Percentiles rank a stretch among this genome's conserved stretches.
Evolutionary conservation across 2,888 invertebrate species (phyloP).

Genomic region (Eupithecia tripunctaria): DNA sequence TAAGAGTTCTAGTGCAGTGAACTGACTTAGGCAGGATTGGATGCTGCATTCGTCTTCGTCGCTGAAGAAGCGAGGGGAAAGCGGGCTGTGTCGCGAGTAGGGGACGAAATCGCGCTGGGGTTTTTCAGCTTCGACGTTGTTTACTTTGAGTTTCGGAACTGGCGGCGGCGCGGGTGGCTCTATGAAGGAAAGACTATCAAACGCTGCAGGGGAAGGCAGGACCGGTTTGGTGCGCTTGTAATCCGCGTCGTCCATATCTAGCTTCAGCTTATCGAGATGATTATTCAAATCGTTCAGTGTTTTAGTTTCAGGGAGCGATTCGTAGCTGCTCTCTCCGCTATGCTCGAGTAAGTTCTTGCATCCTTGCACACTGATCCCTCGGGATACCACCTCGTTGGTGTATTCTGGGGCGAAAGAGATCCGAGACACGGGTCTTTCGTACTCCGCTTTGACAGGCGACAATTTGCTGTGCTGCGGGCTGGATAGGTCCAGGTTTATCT

Average conservation of each 20-base stretch:
- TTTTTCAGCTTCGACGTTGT: constrained; percentile 66
- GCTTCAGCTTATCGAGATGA: constrained; percentile 70
- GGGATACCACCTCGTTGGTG: constrained; percentile 71
- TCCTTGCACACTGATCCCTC: constrained; percentile 75
- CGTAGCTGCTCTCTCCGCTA: constrained; percentile 71
- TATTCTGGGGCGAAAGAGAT: constrained; percentile 74
- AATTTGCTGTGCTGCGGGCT: constrained; percentile 76
- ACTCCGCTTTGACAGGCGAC: constrained; percentile 69
- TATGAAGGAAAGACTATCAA: constrained; percentile 46
- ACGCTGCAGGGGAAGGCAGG: constrained; percentile 59
- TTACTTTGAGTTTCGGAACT: constrained; percentile 61
- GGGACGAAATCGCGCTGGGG: constrained; percentile 64
- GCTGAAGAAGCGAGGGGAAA: constrained; percentile 88
- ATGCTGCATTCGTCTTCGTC: constrained; percentile 93
- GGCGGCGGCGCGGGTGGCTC: constrained; percentile 56
- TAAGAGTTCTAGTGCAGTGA: constrained; percentile 95
- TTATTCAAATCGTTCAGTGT: constrained; percentile 62
- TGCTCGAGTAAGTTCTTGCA: constrained; percentile 70
- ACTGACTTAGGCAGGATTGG: constrained; percentile 95
- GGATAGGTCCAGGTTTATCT: constrained; percentile 83
- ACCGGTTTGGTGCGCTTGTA: constrained; percentile 56
- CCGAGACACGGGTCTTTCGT: constrained; percentile 69
- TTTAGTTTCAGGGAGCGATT: constrained; percentile 63
- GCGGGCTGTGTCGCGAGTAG: constrained; percentile 75
- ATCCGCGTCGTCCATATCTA: constrained; percentile 67